Evolutionary conservation across 2,888 invertebrate genomes (phyloP), one percentile per base, ranked within the genome.

Genomic region (Phengaris alcon): DNA sequence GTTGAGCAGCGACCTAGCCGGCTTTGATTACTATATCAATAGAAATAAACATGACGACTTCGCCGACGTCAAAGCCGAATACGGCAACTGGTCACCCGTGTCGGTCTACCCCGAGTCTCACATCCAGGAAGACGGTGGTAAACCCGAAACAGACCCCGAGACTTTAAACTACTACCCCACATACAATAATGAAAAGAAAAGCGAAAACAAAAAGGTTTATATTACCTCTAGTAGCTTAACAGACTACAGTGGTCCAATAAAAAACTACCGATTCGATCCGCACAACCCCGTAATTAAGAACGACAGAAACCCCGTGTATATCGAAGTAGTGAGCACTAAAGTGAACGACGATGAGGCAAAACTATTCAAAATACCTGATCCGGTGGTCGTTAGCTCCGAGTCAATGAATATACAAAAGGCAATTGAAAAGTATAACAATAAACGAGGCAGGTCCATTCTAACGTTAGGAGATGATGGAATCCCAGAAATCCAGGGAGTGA

Each of bases 401-500:
- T 91, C 95, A 48, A 93, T 95, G 83, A 95, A 93, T 79, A 88
- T 95, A 6, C 94, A 94, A 81, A 92, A 89, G 81, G 88, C 89
- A 10, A 88, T 94, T 68, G 94, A 94, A 59, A 92, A 89, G 77
- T 90, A 85, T 64, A 89, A 85, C 74, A 93, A 93, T 78, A 96
- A 96, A 80, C 95, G 95, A 74, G 95, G 94, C 13, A 91, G 96
- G 74, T 95, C 96, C 2, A 93, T 95, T 7, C 88, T 96, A 78
- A 94, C 95, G 9, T 84, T 96, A 2, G 96, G 95, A 74, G 90
- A 94, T 7, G 96, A 97, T 81, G 96, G 96, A 0, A 96, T 97
- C 48, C 97, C 97, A 0, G 95, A 97, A 74, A 96, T 98, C 70
- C 96, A 97, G 75, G 97, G 97, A 0, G 95, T 97, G 0, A 94